Evolutionary conservation across 2,888 invertebrate genomes (phyloP).

Genomic region (Strigamia maritima): DNA sequence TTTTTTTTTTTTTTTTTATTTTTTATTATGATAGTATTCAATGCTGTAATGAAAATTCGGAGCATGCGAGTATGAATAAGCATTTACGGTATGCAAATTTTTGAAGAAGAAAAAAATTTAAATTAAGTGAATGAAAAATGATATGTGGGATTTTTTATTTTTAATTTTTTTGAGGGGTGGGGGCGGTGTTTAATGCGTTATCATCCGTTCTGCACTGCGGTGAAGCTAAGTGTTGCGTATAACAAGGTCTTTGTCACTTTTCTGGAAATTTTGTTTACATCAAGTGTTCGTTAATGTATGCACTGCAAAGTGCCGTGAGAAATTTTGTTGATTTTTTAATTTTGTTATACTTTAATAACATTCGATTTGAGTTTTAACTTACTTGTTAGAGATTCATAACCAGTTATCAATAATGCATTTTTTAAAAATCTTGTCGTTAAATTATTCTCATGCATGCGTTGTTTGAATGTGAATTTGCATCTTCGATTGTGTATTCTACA

Average conservation of each 20-base stretch:
- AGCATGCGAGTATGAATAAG: not conserved
- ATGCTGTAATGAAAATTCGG: not conserved
- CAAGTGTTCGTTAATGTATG: too few relatives aligned
- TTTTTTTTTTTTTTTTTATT: not conserved
- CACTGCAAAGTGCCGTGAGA: too few relatives aligned
- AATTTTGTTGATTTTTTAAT: too few relatives aligned
- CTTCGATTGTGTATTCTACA: too few relatives aligned
- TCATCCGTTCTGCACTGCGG: not conserved
- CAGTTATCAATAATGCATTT: too few relatives aligned
- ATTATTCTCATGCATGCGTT: too few relatives aligned
- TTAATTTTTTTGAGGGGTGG: too few relatives aligned
- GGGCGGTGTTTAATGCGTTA: not conserved
- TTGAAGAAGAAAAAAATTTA: not conserved
- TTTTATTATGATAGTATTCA: not conserved
- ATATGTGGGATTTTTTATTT: not conserved
- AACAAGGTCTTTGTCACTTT: not conserved
- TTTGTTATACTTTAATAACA: too few relatives aligned
- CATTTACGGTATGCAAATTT: not conserved
- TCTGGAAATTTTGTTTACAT: not conserved
- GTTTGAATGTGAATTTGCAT: too few relatives aligned
- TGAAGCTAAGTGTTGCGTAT: not conserved
- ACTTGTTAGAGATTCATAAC: too few relatives aligned
- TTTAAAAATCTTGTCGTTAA: too few relatives aligned
- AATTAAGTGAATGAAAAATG: not conserved
- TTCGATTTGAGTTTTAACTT: too few relatives aligned